Evolutionary conservation across 2,797 vertebrate genomes (phyloP).

Genomic region (Gouania willdenowi): DNA sequence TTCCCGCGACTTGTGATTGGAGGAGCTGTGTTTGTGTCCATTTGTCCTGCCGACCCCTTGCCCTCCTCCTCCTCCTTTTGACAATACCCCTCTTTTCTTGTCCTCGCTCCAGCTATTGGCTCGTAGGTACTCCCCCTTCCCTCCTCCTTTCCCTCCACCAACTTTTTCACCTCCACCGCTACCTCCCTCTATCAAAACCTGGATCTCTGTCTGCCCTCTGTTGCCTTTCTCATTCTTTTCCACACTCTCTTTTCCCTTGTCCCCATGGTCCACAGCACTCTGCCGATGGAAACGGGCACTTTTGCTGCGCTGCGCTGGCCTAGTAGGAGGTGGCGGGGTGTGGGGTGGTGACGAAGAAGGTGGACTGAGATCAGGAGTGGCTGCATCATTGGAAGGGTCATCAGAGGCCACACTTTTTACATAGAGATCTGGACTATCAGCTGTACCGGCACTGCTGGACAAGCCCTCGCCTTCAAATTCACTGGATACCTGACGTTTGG

Average conservation of each 20-base stretch:
- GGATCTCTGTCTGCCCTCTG: conserved; percentile 84
- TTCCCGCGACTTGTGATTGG: conserved; percentile 87
- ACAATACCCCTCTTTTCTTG: conserved; percentile 62
- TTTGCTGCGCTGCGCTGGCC: conserved; percentile 76
- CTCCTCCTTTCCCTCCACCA: conserved; percentile 53
- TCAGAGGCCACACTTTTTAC: conserved; percentile 82
- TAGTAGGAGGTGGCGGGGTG: conserved; percentile 67
- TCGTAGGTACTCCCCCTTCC: conserved; percentile 78
- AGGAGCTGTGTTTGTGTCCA: conserved; percentile 83
- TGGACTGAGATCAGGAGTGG: conserved; percentile 87
- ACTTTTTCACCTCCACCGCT: conserved; percentile 49
- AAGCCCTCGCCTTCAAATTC: conserved; percentile 87
- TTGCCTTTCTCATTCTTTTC: conserved; percentile 60
- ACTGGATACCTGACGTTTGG: conserved; percentile 87
- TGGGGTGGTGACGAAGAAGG: conserved; percentile 84
- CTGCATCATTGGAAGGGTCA: conserved; percentile 84
- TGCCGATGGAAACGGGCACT: conserved; percentile 89
- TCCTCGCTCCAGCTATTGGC: conserved; percentile 88
- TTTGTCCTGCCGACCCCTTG: conserved; percentile 69
- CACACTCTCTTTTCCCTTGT: conserved; percentile 74
- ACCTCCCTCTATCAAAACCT: conserved; percentile 88
- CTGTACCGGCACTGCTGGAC: conserved; percentile 85
- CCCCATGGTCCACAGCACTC: conserved; percentile 84
- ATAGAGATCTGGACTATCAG: conserved; percentile 93
- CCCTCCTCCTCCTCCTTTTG: conserved; percentile 65